Evolutionary conservation across 2,888 invertebrate genomes (phyloP).

Genomic region (Azorinus chamasolen): DNA sequence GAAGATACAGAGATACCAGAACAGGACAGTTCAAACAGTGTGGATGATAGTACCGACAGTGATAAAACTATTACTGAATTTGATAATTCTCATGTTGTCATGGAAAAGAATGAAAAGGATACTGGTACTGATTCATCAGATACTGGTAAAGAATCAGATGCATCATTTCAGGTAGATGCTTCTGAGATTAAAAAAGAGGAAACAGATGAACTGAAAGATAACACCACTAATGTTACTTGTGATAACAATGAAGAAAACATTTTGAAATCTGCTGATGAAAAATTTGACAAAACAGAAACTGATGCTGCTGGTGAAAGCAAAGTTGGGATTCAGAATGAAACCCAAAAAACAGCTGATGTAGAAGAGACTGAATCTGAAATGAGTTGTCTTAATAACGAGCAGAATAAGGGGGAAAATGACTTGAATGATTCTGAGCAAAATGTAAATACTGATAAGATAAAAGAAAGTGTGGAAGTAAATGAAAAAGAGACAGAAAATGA

Average conservation of each 20-base stretch:
- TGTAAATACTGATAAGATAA: not conserved
- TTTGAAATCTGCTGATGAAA: not conserved
- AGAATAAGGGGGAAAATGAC: not conserved
- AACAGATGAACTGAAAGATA: not conserved
- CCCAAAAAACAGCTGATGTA: not conserved
- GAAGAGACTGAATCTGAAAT: conserved; percentile 1
- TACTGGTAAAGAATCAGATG: conserved; percentile 2
- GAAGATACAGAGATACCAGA: conserved; percentile 28
- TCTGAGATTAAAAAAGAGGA: not conserved
- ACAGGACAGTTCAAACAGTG: conserved; percentile 12
- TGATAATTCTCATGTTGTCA: not conserved
- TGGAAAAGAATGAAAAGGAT: too few relatives aligned
- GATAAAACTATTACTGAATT: conserved; percentile 53
- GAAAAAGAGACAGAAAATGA: conserved; percentile 3
- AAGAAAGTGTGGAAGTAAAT: not conserved
- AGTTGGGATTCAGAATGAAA: not conserved
- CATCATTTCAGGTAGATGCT: not conserved
- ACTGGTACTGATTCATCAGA: not conserved
- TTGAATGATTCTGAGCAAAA: conserved; percentile 1
- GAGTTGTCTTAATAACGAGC: too few relatives aligned
- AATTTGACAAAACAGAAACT: not conserved
- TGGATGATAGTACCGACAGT: conserved; percentile 46
- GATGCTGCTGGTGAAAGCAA: not conserved
- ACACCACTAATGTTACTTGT: too few relatives aligned
- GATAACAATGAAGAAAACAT: too few relatives aligned